Evolutionary conservation across 2,888 invertebrate genomes (phyloP).

Genomic region (Oscheius sp.): DNA sequence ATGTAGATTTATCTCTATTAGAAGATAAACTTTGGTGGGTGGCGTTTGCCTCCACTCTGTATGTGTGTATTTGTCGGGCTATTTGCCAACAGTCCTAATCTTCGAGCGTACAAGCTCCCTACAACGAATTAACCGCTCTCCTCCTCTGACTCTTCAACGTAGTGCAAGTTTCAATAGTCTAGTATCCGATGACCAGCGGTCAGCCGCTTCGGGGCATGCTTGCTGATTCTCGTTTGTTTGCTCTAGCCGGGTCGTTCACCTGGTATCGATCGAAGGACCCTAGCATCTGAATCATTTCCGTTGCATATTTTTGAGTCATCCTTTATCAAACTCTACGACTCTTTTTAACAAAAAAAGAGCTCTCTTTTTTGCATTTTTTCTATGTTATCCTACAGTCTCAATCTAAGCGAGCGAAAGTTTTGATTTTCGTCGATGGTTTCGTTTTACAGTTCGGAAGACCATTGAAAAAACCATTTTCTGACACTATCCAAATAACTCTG

Average conservation of each 20-base stretch:
- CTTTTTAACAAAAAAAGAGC: not conserved
- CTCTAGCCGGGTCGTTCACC: slow-evolving; percentile 19
- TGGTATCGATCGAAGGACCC: slow-evolving; percentile 19
- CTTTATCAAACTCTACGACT: no score
- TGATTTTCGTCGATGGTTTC: no score
- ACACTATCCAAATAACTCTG: no score
- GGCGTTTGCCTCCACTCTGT: slow-evolving; percentile 2
- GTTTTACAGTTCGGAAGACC: no score
- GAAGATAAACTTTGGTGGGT: slow-evolving; percentile 8
- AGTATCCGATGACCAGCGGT: slow-evolving; percentile 16
- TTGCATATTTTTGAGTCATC: not conserved
- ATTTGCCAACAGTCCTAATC: slow-evolving; percentile 21
- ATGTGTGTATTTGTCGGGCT: slow-evolving; percentile 12
- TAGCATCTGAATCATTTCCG: slow-evolving; percentile 28
- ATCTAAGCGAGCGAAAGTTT: no score
- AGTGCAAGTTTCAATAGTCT: not conserved
- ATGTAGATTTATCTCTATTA: slow-evolving; percentile 26
- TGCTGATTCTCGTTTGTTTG: slow-evolving; percentile 25
- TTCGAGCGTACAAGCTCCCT: slow-evolving; percentile 8
- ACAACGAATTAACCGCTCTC: not conserved
- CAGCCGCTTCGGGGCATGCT: not conserved
- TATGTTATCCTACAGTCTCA: not conserved
- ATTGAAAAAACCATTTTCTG: no score
- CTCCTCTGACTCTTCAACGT: not conserved
- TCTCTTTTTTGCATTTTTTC: not conserved